Percentiles rank a stretch among this genome's conserved stretches.
phyloP scores from a whole-genome alignment of 2,888 invertebrate genomes.

The Agrochola lychnidis region DNA sequence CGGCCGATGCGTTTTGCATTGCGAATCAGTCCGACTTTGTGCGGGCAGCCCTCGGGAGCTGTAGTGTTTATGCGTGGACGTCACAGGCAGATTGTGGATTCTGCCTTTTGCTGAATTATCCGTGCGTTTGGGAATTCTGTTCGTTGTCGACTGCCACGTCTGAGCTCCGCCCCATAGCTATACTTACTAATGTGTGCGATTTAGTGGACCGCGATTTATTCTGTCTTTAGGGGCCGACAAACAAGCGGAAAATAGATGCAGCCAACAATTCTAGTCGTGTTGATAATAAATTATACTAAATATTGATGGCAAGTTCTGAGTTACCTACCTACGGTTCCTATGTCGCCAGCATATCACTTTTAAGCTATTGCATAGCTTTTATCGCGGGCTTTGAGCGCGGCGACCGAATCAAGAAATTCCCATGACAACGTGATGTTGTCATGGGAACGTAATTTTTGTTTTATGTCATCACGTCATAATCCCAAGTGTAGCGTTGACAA shows the following conservation, averaged over 20 bases:
- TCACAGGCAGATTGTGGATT: constrained; percentile 82
- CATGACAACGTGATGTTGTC: no score
- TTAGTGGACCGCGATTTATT: constrained; percentile 56
- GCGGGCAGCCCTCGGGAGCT: constrained; percentile 80
- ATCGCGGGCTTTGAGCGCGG: no score
- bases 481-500: no score
- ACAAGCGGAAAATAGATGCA: constrained; percentile 24
- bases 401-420: no score
- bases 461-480: no score
- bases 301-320: constrained; percentile 7
- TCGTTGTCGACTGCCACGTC: constrained; percentile 67
- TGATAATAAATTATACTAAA: constrained; percentile 9
- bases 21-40: constrained; percentile 89
- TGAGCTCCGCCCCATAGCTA: constrained; percentile 31
- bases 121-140: constrained; percentile 77
- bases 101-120: constrained; percentile 84
- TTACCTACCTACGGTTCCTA: not conserved
- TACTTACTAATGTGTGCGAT: constrained; percentile 50
- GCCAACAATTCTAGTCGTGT: not conserved
- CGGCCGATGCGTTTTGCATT: constrained; percentile 89
- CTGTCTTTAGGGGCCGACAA: constrained; percentile 56
- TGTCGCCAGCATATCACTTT: not conserved
- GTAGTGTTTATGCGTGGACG: constrained; percentile 82
- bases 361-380: no score
- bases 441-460: no score